phyloP scores from a whole-genome alignment of 2,113 vertebrate genomes.

The Nothoprocta perdicaria region DNA sequence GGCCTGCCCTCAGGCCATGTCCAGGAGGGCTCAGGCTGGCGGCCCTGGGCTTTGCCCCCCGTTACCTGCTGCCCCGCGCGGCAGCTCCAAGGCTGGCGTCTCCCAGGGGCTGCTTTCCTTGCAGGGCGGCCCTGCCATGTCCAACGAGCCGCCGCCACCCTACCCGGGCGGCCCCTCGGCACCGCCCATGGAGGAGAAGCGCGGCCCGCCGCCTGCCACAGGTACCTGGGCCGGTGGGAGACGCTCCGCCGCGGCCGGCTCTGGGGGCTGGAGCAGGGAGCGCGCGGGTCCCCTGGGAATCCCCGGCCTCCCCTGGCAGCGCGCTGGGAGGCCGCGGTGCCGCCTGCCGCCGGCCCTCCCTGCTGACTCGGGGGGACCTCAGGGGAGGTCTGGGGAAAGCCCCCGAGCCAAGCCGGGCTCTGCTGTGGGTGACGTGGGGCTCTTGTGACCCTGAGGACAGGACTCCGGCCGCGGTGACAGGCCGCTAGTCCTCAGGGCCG shows the following conservation, averaged over 20 bases:
- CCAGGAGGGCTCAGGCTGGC: neutral
- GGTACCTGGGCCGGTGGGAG: constrained; percentile 73
- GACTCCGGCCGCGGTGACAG: too few species aligned
- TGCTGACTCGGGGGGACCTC: fast-evolving
- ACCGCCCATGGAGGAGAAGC: constrained; percentile 91
- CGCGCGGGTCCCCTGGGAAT: fast-evolving
- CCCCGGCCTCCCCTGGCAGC: fast-evolving
- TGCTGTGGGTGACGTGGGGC: neutral
- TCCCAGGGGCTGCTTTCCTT: neutral
- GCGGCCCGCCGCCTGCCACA: constrained; percentile 78
- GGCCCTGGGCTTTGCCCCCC: fast-evolving
- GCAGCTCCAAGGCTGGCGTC: neutral
- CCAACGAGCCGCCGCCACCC: constrained; percentile 92
- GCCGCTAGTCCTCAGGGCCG: too few species aligned
- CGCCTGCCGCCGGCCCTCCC: fast-evolving
- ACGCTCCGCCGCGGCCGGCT: fast-evolving
- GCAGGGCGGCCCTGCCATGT: constrained; percentile 80
- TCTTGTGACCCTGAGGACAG: neutral
- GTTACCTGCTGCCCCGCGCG: fast-evolving
- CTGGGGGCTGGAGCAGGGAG: fast-evolving
- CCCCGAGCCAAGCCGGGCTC: neutral
- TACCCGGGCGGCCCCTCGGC: constrained; percentile 94
- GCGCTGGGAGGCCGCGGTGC: fast-evolving
- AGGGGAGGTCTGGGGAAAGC: neutral
- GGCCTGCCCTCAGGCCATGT: fast-evolving